phyloP scores from a whole-genome alignment of 2,113 vertebrate genomes.

The Coturnix japonica region DNA sequence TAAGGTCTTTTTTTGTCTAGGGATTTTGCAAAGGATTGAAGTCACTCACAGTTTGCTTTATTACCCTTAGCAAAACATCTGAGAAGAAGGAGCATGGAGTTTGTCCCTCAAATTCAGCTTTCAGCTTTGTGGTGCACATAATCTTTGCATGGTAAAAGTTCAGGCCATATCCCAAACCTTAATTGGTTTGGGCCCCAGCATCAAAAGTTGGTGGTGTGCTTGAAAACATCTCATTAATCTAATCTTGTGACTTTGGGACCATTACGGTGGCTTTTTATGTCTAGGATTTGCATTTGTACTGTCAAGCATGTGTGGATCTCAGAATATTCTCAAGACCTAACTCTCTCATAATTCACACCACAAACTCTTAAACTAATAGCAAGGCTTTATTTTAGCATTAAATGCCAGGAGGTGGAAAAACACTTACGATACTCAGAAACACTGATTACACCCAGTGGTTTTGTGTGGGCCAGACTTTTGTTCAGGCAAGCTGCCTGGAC shows the following conservation, averaged over 20 bases:
- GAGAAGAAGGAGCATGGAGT: not conserved
- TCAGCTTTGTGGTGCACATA: slow-evolving; percentile 8
- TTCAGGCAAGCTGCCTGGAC: slow-evolving; percentile 39
- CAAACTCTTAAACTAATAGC: slow-evolving; percentile 17
- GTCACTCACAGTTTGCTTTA: not conserved
- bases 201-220: not conserved
- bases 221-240: slow-evolving; percentile 38
- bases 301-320: slow-evolving; percentile 4
- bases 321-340: slow-evolving; percentile 5
- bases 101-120: slow-evolving; percentile 4
- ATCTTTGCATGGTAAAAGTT: slow-evolving; percentile 32
- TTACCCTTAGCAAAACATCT: slow-evolving; percentile 22
- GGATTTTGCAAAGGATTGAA: slow-evolving; percentile 15
- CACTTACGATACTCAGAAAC: not conserved
- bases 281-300: slow-evolving; percentile 20
- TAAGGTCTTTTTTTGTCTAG: slow-evolving; percentile 19
- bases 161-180: not conserved
- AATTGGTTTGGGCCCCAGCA: slow-evolving; percentile 29
- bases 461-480: slow-evolving; percentile 45
- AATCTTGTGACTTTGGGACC: slow-evolving; percentile 2
- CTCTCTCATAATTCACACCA: slow-evolving; percentile 4
- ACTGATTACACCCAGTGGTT: slow-evolving; percentile 6
- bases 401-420: slow-evolving; percentile 27
- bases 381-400: not conserved
- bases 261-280: slow-evolving; percentile 11